Percentiles rank a stretch among this genome's conserved stretches.
phyloP scores from a whole-genome alignment of 2,888 invertebrate species.

The Torymus aiolomorphi region DNA sequence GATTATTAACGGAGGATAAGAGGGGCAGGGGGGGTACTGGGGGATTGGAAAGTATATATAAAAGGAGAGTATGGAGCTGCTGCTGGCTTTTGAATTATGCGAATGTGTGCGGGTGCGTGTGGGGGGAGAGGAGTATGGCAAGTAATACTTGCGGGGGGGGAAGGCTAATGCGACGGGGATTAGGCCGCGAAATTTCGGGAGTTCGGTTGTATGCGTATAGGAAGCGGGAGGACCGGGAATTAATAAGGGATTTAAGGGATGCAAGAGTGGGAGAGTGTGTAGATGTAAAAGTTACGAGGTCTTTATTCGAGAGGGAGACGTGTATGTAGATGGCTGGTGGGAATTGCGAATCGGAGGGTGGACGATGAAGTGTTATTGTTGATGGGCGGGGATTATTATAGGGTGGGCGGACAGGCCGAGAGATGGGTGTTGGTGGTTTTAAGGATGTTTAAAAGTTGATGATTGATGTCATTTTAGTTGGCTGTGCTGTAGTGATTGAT shows the following conservation, averaged over 20 bases:
- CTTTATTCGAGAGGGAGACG: constrained; percentile 4
- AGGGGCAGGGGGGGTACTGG: not conserved
- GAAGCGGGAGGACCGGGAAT: constrained; percentile 6
- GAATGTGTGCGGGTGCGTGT: constrained; percentile 12
- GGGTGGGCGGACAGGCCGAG: too few species aligned
- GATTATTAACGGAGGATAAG: constrained; percentile 2
- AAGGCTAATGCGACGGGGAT: constrained; percentile 37
- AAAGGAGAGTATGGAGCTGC: not conserved
- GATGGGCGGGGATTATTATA: too few species aligned
- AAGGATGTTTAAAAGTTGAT: too few species aligned
- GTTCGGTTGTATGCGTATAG: not conserved
- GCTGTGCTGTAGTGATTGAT: too few species aligned
- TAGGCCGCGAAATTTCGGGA: constrained; percentile 39
- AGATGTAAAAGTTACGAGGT: constrained; percentile 33
- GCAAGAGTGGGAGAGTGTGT: not conserved
- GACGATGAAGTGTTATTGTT: not conserved
- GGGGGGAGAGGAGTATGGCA: too few species aligned
- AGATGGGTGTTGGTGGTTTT: too few species aligned
- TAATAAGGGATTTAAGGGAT: constrained; percentile 45
- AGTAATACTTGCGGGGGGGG: constrained; percentile 16
- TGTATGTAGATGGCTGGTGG: too few species aligned
- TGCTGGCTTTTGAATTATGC: constrained; percentile 36
- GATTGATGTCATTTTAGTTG: too few species aligned
- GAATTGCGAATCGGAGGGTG: too few species aligned
- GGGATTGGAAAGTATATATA: constrained; percentile 6